Evolutionary conservation across 2,113 vertebrate genomes (phyloP).

Genomic region (Neolamprologus sp.): DNA sequence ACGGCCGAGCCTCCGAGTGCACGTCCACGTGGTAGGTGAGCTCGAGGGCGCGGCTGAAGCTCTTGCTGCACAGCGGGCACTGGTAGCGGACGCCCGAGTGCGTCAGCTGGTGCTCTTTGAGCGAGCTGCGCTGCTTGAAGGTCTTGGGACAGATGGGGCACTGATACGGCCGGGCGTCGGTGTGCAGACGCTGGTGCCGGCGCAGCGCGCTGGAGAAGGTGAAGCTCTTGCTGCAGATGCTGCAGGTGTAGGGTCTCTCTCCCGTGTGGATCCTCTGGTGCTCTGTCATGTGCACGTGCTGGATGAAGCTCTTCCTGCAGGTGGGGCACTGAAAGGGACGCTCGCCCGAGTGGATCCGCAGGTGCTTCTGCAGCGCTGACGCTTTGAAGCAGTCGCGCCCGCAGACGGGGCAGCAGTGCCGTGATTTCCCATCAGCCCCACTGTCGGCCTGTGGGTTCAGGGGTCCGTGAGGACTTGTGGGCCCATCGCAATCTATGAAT

Average conservation of each 20-base stretch:
- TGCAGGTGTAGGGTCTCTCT: slow-evolving; percentile 44
- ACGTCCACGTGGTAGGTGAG: slow-evolving; percentile 45
- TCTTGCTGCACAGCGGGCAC: slow-evolving; percentile 42
- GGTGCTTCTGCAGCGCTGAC: slow-evolving; percentile 51
- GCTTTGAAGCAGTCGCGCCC: slow-evolving; percentile 45
- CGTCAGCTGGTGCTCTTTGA: slow-evolving; percentile 40
- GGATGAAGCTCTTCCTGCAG: slow-evolving; percentile 50
- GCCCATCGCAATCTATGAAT: not conserved
- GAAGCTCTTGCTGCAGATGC: slow-evolving; percentile 37
- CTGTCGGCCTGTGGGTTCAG: rapidly evolving
- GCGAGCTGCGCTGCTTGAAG: slow-evolving; percentile 39
- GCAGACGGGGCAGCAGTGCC: slow-evolving; percentile 34
- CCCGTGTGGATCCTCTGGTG: slow-evolving; percentile 53
- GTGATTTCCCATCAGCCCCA: not conserved
- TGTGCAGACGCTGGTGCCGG: slow-evolving; percentile 41
- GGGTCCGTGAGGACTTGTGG: not conserved
- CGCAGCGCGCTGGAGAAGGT: slow-evolving; percentile 55
- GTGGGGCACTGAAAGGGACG: slow-evolving; percentile 45
- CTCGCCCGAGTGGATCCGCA: slow-evolving; percentile 51
- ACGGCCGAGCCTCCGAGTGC: slow-evolving; percentile 1
- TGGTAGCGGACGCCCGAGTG: slow-evolving; percentile 37
- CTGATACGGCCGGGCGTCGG: slow-evolving; percentile 23
- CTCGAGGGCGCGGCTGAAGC: slow-evolving; percentile 48
- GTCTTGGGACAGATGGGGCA: slow-evolving; percentile 34
- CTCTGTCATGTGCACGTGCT: slow-evolving; percentile 53